These are phyloP conservation scores for Drosophila chauvacae DNA, from an alignment of 1,140 invertebrate species.

Conservation along the genomic window DNA sequence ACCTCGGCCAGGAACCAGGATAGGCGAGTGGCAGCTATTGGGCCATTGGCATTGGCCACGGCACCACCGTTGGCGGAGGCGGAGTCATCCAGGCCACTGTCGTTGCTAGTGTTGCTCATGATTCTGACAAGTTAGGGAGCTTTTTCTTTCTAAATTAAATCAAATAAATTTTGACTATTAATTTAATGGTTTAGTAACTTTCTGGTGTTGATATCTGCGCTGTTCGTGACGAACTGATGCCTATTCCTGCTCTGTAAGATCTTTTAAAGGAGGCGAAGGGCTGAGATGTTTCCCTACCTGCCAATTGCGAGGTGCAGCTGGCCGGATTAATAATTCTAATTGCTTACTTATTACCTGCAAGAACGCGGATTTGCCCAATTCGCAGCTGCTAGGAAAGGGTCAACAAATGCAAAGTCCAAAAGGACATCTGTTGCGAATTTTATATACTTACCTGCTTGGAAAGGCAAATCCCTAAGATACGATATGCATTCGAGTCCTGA, in stretches of 20 bases:
- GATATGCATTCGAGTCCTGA: background rate
- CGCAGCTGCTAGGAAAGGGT: constrained; percentile 27
- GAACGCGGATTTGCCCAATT: constrained; percentile 35
- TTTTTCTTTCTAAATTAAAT: background rate
- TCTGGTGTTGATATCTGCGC: constrained; percentile 1
- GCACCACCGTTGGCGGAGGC: constrained; percentile 47
- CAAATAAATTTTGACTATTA: background rate
- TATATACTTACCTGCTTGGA: background rate
- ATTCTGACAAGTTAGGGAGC: background rate
- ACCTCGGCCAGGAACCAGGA: constrained; percentile 80
- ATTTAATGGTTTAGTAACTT: background rate
- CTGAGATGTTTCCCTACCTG: background rate
- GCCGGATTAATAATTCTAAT: constrained; percentile 32
- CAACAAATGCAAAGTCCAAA: constrained; percentile 9
- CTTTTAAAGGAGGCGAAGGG: constrained; percentile 42
- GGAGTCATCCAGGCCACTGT: constrained; percentile 63
- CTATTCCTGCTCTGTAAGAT: background rate
- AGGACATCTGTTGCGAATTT: background rate
- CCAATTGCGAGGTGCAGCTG: background rate
- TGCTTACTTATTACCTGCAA: constrained; percentile 39
- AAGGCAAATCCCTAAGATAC: background rate
- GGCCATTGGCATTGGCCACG: constrained; percentile 12
- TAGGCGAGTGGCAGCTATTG: constrained; percentile 53
- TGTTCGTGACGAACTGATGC: constrained; percentile 43
- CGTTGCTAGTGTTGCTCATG: constrained; percentile 65